A percentile compares a stretch with the other conserved stretches of the same genome.
Conservation (phyloP, 2,797 vertebrate genomes). For the Gila robusta region DNA sequence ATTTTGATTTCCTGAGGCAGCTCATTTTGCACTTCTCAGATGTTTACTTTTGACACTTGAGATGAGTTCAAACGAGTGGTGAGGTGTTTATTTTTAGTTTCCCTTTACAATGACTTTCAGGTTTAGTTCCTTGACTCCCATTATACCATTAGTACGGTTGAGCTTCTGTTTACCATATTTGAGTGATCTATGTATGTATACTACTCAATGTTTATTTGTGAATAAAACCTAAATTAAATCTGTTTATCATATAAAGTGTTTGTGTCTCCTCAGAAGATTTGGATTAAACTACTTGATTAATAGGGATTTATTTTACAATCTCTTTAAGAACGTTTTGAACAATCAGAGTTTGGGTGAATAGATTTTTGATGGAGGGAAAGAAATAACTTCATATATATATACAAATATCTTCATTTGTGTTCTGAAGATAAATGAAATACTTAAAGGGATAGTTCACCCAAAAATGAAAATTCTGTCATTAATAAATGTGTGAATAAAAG, state of each 20-base stretch:
- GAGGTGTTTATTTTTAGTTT: slow-evolving; percentile 63
- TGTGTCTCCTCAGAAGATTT: not conserved
- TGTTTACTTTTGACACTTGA: slow-evolving; percentile 64
- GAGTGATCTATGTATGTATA: no score
- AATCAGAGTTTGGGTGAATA: not conserved
- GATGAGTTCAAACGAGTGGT: slow-evolving; percentile 48
- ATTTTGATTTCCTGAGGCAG: slow-evolving; percentile 64
- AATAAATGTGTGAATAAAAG: no score
- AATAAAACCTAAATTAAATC: not conserved
- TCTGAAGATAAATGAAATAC: no score
- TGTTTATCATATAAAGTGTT: not conserved
- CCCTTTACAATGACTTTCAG: slow-evolving; percentile 56
- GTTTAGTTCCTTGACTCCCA: slow-evolving; percentile 50
- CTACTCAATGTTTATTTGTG: not conserved
- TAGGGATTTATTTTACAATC: not conserved
- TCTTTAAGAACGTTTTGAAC: not conserved
- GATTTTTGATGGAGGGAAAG: not conserved
- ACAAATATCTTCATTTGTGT: no score
- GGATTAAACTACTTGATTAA: not conserved
- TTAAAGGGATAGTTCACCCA: no score
- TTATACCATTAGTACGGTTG: slow-evolving; percentile 41
- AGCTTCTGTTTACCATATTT: not conserved
- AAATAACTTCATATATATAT: no score
- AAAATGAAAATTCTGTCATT: no score
- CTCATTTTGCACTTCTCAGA: slow-evolving; percentile 59